A percentile compares a stretch with the other conserved stretches of the same genome.
Evolutionary conservation across 1,140 invertebrate genomes (phyloP).

Genomic region (Nomia melanderi): DNA sequence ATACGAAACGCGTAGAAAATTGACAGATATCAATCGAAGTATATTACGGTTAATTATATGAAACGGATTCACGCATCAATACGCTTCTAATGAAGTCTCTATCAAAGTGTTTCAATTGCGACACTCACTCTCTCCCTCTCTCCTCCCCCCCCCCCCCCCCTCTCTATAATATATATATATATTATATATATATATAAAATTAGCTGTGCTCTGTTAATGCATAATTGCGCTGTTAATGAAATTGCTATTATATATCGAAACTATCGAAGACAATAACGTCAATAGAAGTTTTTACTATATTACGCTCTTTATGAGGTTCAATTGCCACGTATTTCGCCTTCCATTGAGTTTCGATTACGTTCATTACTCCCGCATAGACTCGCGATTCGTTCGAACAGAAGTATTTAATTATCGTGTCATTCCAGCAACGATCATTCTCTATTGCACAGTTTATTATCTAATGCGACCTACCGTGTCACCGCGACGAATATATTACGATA

Average conservation of each 20-base stretch:
- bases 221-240: slow-evolving; percentile 25
- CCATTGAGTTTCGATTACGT: background rate
- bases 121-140: slow-evolving; percentile 30
- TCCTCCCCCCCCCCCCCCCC: too few species aligned
- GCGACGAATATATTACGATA: background rate
- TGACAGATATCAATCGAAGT: background rate
- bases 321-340: background rate
- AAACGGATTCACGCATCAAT: slow-evolving; percentile 8
- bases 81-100: slow-evolving; percentile 17
- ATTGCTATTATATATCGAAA: slow-evolving; percentile 23
- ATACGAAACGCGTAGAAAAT: slow-evolving; percentile 8
- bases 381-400: background rate
- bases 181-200: slow-evolving; percentile 12
- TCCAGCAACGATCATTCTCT: background rate
- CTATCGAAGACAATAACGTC: slow-evolving; percentile 46
- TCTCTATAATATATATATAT: too few species aligned
- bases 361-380: background rate
- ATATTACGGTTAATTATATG: slow-evolving; percentile 19
- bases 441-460: background rate
- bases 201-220: slow-evolving; percentile 21
- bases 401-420: background rate
- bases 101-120: slow-evolving; percentile 18
- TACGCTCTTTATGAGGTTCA: background rate
- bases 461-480: too few species aligned
- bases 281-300: background rate